These are phyloP conservation scores for Neotoma lepida DNA, from an alignment of 2,113 vertebrate species.

Conservation along the genomic window DNA sequence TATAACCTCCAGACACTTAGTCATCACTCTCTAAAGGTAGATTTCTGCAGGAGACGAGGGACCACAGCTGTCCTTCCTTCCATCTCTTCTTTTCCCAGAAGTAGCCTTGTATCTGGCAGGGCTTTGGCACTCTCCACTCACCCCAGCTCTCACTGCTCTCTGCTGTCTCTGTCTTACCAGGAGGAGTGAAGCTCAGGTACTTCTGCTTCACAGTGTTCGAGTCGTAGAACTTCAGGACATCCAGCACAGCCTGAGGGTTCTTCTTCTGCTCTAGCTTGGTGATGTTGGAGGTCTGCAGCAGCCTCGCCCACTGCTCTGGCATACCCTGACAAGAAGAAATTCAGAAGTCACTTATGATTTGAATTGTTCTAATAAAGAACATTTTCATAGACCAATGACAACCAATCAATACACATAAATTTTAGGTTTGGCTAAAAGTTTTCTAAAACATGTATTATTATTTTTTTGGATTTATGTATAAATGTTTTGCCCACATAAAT, in stretches of 20 bases:
- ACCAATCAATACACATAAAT: neutral
- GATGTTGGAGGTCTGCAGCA: slow-evolving; percentile 98
- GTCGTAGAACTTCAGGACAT: slow-evolving; percentile 98
- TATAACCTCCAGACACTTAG: neutral
- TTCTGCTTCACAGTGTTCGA: slow-evolving; percentile 97
- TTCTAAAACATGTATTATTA: neutral
- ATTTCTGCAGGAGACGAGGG: neutral
- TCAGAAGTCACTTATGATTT: neutral
- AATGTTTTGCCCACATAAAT: neutral
- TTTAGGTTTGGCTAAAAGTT: neutral
- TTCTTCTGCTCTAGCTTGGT: slow-evolving; percentile 99
- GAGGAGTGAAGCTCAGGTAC: slow-evolving; percentile 96
- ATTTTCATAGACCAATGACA: slow-evolving; percentile 56
- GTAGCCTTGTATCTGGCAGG: neutral
- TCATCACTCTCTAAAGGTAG: slow-evolving; percentile 21
- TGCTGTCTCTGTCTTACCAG: slow-evolving; percentile 85
- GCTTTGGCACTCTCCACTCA: neutral
- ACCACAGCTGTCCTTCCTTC: neutral
- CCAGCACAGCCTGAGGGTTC: slow-evolving; percentile 97
- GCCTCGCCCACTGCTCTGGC: slow-evolving; percentile 98
- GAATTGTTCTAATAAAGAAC: slow-evolving; percentile 36
- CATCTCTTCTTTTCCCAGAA: neutral
- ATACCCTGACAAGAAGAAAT: slow-evolving; percentile 89
- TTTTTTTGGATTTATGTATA: neutral
- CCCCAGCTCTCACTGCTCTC: neutral